These are phyloP conservation scores for Hirtodrosophila cameraria DNA, from an alignment of 2,888 invertebrate species.

Conservation along the genomic window DNA sequence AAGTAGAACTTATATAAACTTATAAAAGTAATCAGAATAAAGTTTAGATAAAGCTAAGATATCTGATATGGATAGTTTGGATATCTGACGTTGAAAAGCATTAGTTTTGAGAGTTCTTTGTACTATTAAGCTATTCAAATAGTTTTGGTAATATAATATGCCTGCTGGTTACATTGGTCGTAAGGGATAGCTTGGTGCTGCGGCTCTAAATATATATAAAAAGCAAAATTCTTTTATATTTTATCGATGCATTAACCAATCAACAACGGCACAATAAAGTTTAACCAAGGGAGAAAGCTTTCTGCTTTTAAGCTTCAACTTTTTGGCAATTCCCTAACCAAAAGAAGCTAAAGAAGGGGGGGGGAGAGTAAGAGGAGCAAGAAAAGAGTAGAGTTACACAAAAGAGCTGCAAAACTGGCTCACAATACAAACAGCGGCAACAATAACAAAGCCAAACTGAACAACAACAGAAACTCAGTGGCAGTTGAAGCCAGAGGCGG, in stretches of 20 bases:
- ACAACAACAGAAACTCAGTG: constrained; percentile 28
- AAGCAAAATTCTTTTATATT: constrained; percentile 8
- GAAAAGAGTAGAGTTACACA: constrained; percentile 18
- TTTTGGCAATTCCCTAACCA: constrained; percentile 10
- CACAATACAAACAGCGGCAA: constrained; percentile 53
- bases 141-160: too few species aligned
- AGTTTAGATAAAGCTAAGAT: too few species aligned
- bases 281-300: constrained; percentile 19
- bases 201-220: background rate
- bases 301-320: constrained; percentile 20
- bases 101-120: too few species aligned
- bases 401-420: constrained; percentile 55
- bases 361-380: background rate
- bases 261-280: constrained; percentile 31
- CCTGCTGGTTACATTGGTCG: background rate
- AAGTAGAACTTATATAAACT: too few species aligned
- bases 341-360: background rate
- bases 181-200: background rate
- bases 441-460: constrained; percentile 54
- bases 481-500: background rate
- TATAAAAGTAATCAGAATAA: too few species aligned
- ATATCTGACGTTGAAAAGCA: too few species aligned
- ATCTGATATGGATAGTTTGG: too few species aligned
- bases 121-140: too few species aligned
- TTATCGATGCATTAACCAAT: constrained; percentile 37